Evolutionary conservation across 2,797 vertebrate species (phyloP).

Genomic region (Urophycis tenuis): DNA sequence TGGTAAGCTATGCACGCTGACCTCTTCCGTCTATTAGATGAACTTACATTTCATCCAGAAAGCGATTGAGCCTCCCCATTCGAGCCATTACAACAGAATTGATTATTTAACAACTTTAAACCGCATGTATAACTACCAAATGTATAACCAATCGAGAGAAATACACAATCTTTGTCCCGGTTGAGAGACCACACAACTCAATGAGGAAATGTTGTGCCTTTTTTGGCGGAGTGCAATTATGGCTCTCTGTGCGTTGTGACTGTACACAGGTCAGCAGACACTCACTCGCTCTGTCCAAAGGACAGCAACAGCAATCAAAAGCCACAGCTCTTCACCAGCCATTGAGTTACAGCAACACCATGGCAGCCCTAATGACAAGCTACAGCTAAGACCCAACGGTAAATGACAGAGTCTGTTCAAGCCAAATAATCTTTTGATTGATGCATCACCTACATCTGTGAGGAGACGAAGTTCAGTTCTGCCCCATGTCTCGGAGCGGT

Average conservation of each 20-base stretch:
- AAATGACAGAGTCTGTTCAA: constrained; percentile 1
- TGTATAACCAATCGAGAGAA: not conserved
- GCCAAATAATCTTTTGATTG: not conserved
- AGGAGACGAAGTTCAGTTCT: not conserved
- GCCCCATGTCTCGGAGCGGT: not conserved
- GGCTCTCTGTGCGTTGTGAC: not conserved
- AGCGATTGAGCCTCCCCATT: constrained; percentile 3
- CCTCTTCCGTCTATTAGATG: constrained; percentile 40
- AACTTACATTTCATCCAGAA: constrained; percentile 32
- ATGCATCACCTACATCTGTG: not conserved
- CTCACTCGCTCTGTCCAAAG: not conserved
- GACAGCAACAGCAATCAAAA: not conserved
- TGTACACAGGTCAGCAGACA: not conserved
- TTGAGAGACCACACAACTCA: not conserved
- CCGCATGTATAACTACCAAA: not conserved
- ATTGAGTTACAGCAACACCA: not conserved
- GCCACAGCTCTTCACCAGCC: not conserved
- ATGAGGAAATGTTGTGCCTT: not conserved
- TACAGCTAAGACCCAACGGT: not conserved
- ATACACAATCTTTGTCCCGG: not conserved
- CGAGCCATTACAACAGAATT: not conserved
- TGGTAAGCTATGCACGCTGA: constrained; percentile 51
- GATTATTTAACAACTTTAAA: not conserved
- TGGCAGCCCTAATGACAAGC: not conserved
- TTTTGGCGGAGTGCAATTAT: not conserved